Evolutionary conservation across 2,797 vertebrate genomes (phyloP).

Genomic region (Rallus crepitans): DNA sequence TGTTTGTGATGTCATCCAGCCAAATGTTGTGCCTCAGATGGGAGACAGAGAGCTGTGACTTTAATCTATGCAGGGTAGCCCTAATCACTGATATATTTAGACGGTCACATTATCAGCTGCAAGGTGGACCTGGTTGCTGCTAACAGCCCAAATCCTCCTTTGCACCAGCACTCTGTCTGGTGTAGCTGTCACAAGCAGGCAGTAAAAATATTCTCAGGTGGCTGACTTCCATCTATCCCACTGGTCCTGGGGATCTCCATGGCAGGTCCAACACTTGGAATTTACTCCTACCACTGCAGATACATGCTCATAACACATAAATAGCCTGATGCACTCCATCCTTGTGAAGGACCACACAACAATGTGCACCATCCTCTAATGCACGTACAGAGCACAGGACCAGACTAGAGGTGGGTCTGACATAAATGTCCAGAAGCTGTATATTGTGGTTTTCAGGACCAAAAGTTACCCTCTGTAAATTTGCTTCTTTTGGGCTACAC

Average conservation of each 20-base stretch:
- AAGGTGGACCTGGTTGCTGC: background rate
- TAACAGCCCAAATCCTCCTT: background rate
- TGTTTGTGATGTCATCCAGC: conserved; percentile 28
- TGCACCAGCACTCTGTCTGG: background rate
- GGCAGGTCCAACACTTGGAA: fast-evolving
- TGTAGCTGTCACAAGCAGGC: background rate
- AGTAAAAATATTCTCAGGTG: background rate
- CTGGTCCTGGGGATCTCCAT: background rate
- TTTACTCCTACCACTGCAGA: background rate
- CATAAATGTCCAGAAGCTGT: background rate
- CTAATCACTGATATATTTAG: conserved; percentile 59
- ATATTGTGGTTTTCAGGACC: background rate
- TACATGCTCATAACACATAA: fast-evolving
- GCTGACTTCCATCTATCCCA: fast-evolving
- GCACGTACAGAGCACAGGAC: fast-evolving
- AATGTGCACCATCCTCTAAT: background rate
- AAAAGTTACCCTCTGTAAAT: background rate
- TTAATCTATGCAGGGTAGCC: conserved; percentile 37
- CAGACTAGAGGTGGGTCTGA: background rate
- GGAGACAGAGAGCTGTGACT: conserved; percentile 39
- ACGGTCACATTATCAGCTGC: conserved; percentile 41
- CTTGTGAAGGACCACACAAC: background rate
- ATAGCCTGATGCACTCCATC: fast-evolving
- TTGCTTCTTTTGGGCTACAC: background rate
- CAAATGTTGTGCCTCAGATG: conserved; percentile 26